Evolutionary conservation across 2,797 vertebrate genomes (phyloP), one percentile per base, ranked within the genome.

Genomic region (Dromococcyx pavoninus): DNA sequence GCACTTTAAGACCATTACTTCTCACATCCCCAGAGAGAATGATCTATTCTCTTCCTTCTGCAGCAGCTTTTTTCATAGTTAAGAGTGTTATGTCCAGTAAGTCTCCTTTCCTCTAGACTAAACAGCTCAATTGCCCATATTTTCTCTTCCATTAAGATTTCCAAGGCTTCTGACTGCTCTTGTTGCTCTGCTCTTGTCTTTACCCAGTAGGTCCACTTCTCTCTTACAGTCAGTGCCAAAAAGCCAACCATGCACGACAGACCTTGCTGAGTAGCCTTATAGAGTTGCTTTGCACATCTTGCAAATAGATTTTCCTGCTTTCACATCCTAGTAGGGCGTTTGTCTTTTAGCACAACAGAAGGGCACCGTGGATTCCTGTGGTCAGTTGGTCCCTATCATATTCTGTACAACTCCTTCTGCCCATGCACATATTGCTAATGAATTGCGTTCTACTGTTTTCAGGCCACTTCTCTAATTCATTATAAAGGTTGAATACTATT

Each of bases 31-130:
- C 62, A 39, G 53, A 61, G 46, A 92, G 82, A 75, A 86, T 87
- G 35, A 95, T 87, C 95, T 85, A 87, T 94, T 81, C 54, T 30
- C 30, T 85, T 89, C 35, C 57, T 91, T 92, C 58, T 17, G 2
- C 89, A 92, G 60, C 43, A 76, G 37, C 27, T 76, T 92, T 89
- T 92, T 85, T 79, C 37, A 28, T 51, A 58, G 62, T 78, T 72
- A 64, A 74, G 50, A 72, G 56, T 44, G 33, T 53, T 92, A 57
- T 25, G 54, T 58, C 60, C 15, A 3, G 24, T 82, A 81, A 89
- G 60, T 46, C 64, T 94, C n/a, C 71, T 85, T 87, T 85, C 74
- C 77, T 74, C 62, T 65, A 78, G 74, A 60, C 69, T 87, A 60
- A 82, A 85, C 74, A 87, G 77, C 71, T 87, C 77, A 78, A n/a